Base-by-base conservation (phyloP, 2,113 vertebrate species). In the Crypturellus undulatus region DNA sequence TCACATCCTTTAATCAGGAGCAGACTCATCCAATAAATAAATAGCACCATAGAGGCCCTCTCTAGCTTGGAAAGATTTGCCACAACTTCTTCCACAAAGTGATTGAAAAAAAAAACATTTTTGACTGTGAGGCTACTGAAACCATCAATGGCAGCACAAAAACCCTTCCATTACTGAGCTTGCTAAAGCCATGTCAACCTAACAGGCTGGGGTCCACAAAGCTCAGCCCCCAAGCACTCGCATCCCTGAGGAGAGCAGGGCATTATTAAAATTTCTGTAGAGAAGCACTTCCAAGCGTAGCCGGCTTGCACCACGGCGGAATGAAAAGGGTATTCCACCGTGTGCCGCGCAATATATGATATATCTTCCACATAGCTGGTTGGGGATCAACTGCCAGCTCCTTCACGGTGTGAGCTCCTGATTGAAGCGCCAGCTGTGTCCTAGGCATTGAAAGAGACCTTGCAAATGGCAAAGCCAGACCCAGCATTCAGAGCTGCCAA, bases 371-470 rank as follows among this genome's bases (percentile, higher is more conserved):
- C 91, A 86, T 95, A 96, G 96, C 79, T 94, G 92, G 96, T 93
- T 95, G 90, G 89, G 93, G 95, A 96, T 96, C 93, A 93, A 94
- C 94, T 96, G 97, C 95, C 97, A 96, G 93, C 93, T 96, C 96
- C 96, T 97, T 97, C 96, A 96, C 28, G 60, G 96, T 97, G 79
- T 97, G 94, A 97, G 95, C 96, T 96, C 93, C 94, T 97, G 97
- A 98, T 95, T 95, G 97, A 98, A 98, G 96, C 38, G 6, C 96
- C 96, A 97, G 96, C 97, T 98, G 97, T 92, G 98, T 97, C 96
- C 94, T 94, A 90, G 94, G 96, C 84, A 96, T 96, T 98, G 96
- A 98, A 97, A 98, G 95, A 97, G 96, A 98, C 97, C 98, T 98
- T 97, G 97, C 96, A 97, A 98, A 97, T 96, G 97, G 95, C 96